These are phyloP conservation scores for Carassius gibelio DNA, from an alignment of 2,113 vertebrate species.

Conservation along the genomic window DNA sequence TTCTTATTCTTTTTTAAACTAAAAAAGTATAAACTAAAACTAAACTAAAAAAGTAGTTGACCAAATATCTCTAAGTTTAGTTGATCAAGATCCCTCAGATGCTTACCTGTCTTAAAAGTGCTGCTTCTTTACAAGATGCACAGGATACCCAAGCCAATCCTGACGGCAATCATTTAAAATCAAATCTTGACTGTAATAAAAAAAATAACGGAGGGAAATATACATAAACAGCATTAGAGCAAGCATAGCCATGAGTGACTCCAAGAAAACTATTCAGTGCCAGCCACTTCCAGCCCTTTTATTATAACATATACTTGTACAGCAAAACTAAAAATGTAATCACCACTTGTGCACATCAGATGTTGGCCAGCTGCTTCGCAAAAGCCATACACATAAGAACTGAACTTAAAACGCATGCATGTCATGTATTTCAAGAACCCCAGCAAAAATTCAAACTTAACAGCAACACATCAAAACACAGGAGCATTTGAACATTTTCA, in stretches of 20 bases:
- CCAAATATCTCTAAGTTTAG: not conserved
- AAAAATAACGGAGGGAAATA: conserved; percentile 90
- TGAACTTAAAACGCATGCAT: conserved; percentile 22
- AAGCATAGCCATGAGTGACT: conserved; percentile 44
- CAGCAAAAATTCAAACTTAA: conserved; percentile 30
- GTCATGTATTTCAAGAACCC: conserved; percentile 23
- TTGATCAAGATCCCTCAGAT: conserved; percentile 57
- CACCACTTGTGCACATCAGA: conserved; percentile 44
- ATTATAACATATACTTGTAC: conserved; percentile 16
- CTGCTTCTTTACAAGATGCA: conserved; percentile 86
- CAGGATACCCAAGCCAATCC: conserved; percentile 88
- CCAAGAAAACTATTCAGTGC: conserved; percentile 49
- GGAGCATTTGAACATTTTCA: not conserved
- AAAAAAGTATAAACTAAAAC: no score
- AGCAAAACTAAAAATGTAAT: conserved; percentile 23
- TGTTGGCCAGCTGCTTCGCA: conserved; percentile 46
- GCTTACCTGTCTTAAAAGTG: conserved; percentile 88
- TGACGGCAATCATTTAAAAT: conserved; percentile 95
- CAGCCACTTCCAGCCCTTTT: conserved; percentile 41
- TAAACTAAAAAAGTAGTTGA: not conserved
- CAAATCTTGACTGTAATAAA: conserved; percentile 93
- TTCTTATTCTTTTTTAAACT: not conserved
- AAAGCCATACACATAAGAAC: conserved; percentile 39
- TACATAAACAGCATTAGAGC: conserved; percentile 78
- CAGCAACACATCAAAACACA: not conserved